These are phyloP conservation scores for Cerastis leucographa DNA, from an alignment of 2,888 invertebrate species.

Conservation along the genomic window DNA sequence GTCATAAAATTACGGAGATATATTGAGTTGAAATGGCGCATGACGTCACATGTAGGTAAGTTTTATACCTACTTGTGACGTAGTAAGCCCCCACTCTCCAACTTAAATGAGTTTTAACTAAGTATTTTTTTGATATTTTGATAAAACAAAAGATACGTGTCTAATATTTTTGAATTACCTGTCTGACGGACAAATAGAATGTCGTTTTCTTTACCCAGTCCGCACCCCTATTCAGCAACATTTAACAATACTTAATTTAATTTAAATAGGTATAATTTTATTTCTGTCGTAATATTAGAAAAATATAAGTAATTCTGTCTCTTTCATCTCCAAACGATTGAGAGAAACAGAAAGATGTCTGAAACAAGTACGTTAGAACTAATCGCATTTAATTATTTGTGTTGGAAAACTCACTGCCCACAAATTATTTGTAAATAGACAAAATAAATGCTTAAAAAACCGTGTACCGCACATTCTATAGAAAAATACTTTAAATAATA, in stretches of 20 bases:
- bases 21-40: no score
- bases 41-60: no score
- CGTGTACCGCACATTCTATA: constrained; percentile 52
- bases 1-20: no score
- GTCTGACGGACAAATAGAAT: no score
- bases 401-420: background rate
- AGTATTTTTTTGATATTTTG: no score
- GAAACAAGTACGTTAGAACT: background rate
- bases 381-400: background rate
- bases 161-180: no score
- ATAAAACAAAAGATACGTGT: no score
- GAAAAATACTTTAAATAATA: constrained; percentile 31
- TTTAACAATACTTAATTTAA: background rate
- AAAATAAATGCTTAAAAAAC: constrained; percentile 36
- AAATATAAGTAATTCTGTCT: background rate
- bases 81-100: no score
- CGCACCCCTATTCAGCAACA: no score
- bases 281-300: background rate
- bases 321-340: background rate
- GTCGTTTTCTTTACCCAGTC: no score
- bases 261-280: background rate
- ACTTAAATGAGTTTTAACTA: no score
- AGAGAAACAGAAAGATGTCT: background rate
- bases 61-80: no score
- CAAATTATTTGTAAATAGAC: constrained; percentile 49